phyloP scores from a whole-genome alignment of 2,797 vertebrate species.

The Chelidonichthys spinosus region DNA sequence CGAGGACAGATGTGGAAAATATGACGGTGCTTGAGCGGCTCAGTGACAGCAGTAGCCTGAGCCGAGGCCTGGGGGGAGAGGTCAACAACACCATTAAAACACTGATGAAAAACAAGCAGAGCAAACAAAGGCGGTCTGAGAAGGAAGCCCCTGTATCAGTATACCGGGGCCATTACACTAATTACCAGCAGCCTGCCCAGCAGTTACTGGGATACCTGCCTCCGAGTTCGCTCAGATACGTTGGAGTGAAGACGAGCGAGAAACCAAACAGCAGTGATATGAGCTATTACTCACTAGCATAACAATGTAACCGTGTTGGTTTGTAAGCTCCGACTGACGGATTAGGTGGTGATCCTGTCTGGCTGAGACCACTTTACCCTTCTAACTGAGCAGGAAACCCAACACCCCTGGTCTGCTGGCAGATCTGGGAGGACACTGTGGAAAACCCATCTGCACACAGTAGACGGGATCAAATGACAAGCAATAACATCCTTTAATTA shows the following conservation, averaged over 20 bases:
- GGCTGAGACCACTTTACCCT: constrained; percentile 34
- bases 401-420: constrained; percentile 37
- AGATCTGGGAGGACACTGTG: constrained; percentile 16
- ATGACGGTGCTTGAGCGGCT: constrained; percentile 34
- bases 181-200: constrained; percentile 53
- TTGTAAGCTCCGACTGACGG: constrained; percentile 31
- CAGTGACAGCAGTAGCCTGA: constrained; percentile 65
- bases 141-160: constrained; percentile 71
- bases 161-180: constrained; percentile 71
- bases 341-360: constrained; percentile 41
- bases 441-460: constrained; percentile 34
- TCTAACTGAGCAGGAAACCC: constrained; percentile 35
- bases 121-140: constrained; percentile 71
- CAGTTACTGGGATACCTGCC: constrained; percentile 68
- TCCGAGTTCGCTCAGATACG: constrained; percentile 30
- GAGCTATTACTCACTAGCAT: constrained; percentile 43
- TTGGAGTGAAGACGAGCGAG: neutral
- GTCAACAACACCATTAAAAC: constrained; percentile 56
- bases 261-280: constrained; percentile 44
- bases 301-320: constrained; percentile 38
- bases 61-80: constrained; percentile 23
- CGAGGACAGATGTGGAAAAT: constrained; percentile 41
- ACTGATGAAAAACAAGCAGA: constrained; percentile 72
- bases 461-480: constrained; percentile 21
- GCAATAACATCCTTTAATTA: neutral